Conservation (phyloP, 1,140 invertebrate species). For the Platorchestia sp. region DNA sequence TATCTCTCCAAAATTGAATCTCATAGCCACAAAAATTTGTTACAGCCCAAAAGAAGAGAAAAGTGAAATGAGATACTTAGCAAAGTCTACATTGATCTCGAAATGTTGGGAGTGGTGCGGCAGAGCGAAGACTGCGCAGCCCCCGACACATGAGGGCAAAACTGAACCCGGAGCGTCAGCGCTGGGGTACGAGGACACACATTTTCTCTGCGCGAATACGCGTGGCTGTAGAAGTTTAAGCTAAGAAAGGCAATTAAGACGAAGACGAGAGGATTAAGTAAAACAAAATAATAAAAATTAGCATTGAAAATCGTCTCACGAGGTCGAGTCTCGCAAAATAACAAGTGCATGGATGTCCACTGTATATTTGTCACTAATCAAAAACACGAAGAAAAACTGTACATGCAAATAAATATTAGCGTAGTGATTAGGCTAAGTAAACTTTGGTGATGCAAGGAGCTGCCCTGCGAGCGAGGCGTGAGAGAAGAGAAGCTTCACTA, state of each 20-base stretch:
- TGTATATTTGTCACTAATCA: not conserved
- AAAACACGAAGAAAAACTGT: slow-evolving; percentile 12
- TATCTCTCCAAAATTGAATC: no score
- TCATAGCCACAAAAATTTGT: no score
- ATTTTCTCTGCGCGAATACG: not conserved
- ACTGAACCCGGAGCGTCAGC: not conserved
- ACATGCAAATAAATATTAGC: slow-evolving; percentile 45
- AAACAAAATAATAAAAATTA: not conserved
- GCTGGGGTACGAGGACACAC: not conserved
- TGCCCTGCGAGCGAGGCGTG: not conserved
- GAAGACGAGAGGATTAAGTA: not conserved
- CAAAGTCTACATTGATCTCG: no score
- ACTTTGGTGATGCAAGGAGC: slow-evolving; percentile 35
- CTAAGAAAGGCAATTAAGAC: not conserved
- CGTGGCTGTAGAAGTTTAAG: not conserved
- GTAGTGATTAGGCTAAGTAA: slow-evolving; percentile 20
- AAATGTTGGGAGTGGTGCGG: no score
- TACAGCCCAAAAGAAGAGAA: no score
- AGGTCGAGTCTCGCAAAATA: not conserved
- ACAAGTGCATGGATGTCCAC: not conserved
- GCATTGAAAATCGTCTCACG: not conserved
- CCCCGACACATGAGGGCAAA: not conserved
- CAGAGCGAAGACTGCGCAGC: no score
- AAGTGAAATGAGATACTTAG: no score
- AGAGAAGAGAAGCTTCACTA: not conserved